Conservation (phyloP, 2,888 invertebrate genomes). For the Melieria picta region DNA sequence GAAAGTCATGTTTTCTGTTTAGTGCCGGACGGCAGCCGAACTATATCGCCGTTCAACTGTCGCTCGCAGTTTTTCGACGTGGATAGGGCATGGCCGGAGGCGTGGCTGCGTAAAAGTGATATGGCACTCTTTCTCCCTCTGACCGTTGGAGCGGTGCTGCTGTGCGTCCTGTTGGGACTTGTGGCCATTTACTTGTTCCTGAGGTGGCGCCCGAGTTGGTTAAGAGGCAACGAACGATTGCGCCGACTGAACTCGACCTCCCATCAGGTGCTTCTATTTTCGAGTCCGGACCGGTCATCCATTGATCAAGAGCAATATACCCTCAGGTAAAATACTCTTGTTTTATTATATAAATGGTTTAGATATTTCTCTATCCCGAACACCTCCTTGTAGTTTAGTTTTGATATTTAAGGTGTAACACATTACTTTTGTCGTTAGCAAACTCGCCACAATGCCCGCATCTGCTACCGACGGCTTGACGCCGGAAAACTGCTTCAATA, state of each 20-base stretch:
- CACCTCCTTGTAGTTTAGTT: no score
- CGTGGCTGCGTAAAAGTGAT: conserved; percentile 49
- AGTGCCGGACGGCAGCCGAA: conserved; percentile 26
- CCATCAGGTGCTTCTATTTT: conserved; percentile 46
- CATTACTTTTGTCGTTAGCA: not conserved
- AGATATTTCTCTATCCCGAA: no score
- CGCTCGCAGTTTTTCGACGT: conserved; percentile 42
- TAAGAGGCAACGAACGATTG: conserved; percentile 47
- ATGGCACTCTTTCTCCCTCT: conserved; percentile 41
- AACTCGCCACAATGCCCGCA: not conserved
- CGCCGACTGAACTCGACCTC: conserved; percentile 34
- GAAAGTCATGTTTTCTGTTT: conserved; percentile 51
- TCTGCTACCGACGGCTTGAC: conserved; percentile 1
- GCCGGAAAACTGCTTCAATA: conserved; percentile 7
- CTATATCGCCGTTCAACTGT: conserved; percentile 52
- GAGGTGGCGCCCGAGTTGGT: conserved; percentile 47
- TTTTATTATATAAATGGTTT: no score
- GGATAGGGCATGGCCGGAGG: not conserved
- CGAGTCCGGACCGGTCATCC: conserved; percentile 20
- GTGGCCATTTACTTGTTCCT: conserved; percentile 42
- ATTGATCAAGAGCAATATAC: not conserved
- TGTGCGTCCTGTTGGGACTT: conserved; percentile 46
- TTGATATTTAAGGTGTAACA: no score
- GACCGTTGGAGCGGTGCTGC: conserved; percentile 41
- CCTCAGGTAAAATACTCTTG: no score